Base-by-base conservation (phyloP, 2,888 invertebrate genomes). In the Oxycera nigricornis region DNA sequence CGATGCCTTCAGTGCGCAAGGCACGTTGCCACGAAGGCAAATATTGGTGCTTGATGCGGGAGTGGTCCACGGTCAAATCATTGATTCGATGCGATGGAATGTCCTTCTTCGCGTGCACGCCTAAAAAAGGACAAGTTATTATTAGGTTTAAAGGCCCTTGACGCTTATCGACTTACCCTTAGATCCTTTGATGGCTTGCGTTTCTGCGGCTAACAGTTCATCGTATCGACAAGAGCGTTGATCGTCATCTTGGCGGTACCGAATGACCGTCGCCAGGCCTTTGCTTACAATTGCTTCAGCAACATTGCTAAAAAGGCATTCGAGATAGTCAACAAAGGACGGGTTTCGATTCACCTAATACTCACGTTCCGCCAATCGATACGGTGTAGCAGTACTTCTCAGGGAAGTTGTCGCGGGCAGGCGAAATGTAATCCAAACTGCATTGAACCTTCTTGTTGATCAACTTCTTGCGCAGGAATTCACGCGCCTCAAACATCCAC, bases 401-500 rank as follows among this genome's bases (percentile, higher is more conserved):
- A 0, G 98, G 97, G 84, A 94, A 96, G 80, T 91, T 93, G 73
- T 97, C 95, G 77, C 94, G 92, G 1, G 96, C 94, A 1, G 97
- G 97, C 83, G 99, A 98, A 76, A 97, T 93, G 83, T 99, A 99
- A 85, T 99, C 99, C 28, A 98, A 91, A 24, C 91, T 91, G 7
- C 98, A 94, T 80, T 92, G 93, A 0, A 98, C 95, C 84, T 93
- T 95, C 84, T 98, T 98, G 67, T 97, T 96, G 81, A 99, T 92
- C 14, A 99, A 88, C 82, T 97, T 96, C 83, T 97, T 98, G 55
- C 99, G 90, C 41, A 99, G 88, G 83, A 94, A 98, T 86, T 99
- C 99, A 72, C 99, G 91, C 0, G 98, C 97, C 85, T 99, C 99
- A 83, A 94, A 98, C 96, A 99, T 95, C 91, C 94, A 97, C 1